Evolutionary conservation across 2,888 invertebrate species (phyloP), one percentile per base, ranked within the genome.

Genomic region (Amiota minor): DNA sequence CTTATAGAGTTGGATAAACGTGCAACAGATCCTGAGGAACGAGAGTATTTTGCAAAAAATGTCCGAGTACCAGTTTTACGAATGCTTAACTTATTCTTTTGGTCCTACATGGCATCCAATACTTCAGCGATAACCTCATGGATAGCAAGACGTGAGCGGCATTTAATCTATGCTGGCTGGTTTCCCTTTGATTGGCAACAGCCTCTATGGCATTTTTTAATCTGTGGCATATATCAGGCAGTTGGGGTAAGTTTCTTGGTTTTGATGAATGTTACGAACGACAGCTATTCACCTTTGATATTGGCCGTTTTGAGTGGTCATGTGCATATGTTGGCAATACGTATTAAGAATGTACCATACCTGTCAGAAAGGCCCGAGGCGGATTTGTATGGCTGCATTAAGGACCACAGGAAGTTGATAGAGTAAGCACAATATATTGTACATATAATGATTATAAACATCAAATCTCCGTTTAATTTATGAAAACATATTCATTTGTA

Each of bases 251-350:
- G 35, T 14, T n/a, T 9, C 1, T 45, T 65, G 47, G 47, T 65
- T 18, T 10, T 65, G 6, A 47, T 18, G 49, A 65, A 65, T 65
- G 49, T 47, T 9, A 16, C 46, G n/a, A 10, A 18, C 16, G 65
- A 65, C 18, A 47, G 16, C 11, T 65, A 65, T 49, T 46, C 65
- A 35, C 65, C 65, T 10, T 47, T 65, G 65, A 20, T 18, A 3
- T 18, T 65, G 65, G 46, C 65, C 20, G 49, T 65, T 65, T 10
- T 65, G n/a, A 47, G 16, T n/a, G 65, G 65, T 47, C 65, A 65
- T 18, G 12, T 49, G 12, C 65, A 47, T 47, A 16, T 65, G 9
- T 9, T 65, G 65, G 49, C n/a, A 16, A 65, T 18, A 35, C 65
- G 65, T 47, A 12, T 65, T 6, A 11, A 6, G 1, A 11, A 59